phyloP scores from a whole-genome alignment of 1,140 invertebrate genomes.

The Acromyrmex heyeri region DNA sequence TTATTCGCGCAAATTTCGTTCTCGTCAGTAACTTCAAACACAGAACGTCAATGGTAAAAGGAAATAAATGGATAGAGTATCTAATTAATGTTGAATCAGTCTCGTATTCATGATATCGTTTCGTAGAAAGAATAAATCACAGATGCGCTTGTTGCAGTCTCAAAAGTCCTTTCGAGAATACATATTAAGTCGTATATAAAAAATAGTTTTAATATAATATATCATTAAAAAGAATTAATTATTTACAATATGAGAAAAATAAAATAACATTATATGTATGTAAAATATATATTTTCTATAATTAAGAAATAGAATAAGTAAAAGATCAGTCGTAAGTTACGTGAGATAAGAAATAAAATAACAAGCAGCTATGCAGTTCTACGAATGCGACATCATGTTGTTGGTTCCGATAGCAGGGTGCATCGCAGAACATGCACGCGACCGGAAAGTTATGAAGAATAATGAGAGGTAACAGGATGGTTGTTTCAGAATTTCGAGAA shows the following conservation, averaged over 20 bases:
- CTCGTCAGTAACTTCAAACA: neutral
- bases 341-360: neutral
- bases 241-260: neutral
- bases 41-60: neutral
- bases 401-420: neutral
- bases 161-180: neutral
- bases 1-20: neutral
- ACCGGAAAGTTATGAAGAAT: neutral
- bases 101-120: neutral
- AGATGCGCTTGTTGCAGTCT: neutral
- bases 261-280: neutral
- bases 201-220: neutral
- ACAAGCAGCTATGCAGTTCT: neutral
- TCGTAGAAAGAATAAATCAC: neutral
- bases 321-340: neutral
- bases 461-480: neutral
- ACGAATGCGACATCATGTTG: neutral
- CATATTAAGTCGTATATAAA: neutral
- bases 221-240: neutral
- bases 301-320: neutral
- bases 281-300: neutral
- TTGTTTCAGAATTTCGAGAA: constrained; percentile 21
- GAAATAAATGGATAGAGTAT: neutral
- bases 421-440: neutral
- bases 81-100: neutral